Base-by-base conservation (phyloP, 2,797 vertebrate species). In the Odontamblyopus rebecca region DNA sequence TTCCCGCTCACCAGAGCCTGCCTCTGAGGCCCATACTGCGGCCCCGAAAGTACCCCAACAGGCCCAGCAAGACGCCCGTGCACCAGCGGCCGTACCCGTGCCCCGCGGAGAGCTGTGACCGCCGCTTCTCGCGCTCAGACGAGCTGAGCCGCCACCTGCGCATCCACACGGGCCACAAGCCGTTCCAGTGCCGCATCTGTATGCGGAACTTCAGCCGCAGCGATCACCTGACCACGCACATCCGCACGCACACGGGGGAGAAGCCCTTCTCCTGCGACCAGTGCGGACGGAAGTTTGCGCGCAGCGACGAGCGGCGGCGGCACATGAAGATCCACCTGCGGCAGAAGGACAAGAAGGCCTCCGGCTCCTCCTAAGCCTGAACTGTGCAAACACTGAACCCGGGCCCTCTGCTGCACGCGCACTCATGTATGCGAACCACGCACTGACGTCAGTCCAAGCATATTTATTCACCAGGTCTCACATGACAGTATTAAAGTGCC, bases 171-270 rank as follows among this genome's bases (percentile, higher is more conserved):
- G 96, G 96, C 0, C 96, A 96, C 90, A 97, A 96, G 30, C 96
- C 96, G 3, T 97, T 97, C 83, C 96, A 96, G 92, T 97, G 96
- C 83, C 95, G 95, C 73, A 95, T 97, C 85, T 97, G 96, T 86
- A 95, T 96, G 95, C 89, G 96, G 62, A 95, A 92, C 92, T 97
- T 97, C 90, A 96, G 95, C 89, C 95, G 96, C 54, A 97, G 96
- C 76, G 96, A 97, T 89, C 96, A 97, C 87, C 93, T 97, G 57
- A 96, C 96, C 81, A 97, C 96, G 0, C 96, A 97, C 87, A 95
- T 96, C 75, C 96, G 96, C 74, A 97, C 96, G 0, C 96, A 97
- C 94, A 96, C 96, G 0, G 96, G 96, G 0, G 96, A 97, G 91
- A 97, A 97, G 56, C 95, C 96, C 6, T 97, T 97, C 76, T 92